Evolutionary conservation across 1,140 invertebrate genomes (phyloP).

Genomic region (Nomia melanderi): DNA sequence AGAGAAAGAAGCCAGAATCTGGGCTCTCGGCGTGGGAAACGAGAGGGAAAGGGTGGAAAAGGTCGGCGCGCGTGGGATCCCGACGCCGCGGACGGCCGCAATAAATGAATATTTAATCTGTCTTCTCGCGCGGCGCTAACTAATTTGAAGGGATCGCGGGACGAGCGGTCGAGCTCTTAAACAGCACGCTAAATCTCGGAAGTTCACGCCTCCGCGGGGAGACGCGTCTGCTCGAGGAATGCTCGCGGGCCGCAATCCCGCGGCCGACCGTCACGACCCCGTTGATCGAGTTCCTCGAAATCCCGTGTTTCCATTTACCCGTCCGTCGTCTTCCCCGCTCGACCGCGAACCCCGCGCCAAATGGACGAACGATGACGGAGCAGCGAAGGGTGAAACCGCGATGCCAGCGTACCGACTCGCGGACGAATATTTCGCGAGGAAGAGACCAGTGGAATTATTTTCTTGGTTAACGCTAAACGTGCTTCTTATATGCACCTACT

Average conservation of each 20-base stretch:
- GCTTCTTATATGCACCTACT: no score
- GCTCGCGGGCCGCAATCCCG: background rate
- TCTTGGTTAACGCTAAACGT: no score
- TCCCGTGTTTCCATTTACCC: background rate
- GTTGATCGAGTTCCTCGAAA: conserved; percentile 24
- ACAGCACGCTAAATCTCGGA: conserved; percentile 49
- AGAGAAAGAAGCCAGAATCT: background rate
- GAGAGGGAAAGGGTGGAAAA: background rate
- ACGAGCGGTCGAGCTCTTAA: conserved; percentile 41
- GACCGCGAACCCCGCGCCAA: background rate
- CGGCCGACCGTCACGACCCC: background rate
- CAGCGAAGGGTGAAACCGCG: background rate
- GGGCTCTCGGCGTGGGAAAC: no score
- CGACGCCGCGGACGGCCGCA: conserved; percentile 39
- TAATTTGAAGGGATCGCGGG: conserved; percentile 72
- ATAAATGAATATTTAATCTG: conserved; percentile 80
- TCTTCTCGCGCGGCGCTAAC: conserved; percentile 76
- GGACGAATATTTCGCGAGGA: no score
- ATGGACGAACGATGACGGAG: background rate
- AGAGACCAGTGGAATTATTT: no score
- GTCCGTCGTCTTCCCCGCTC: background rate
- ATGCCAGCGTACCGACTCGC: no score
- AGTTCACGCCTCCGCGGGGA: conserved; percentile 30
- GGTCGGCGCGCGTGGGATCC: background rate
- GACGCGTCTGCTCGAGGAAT: background rate